Conservation (phyloP, 2,113 vertebrate species). For the Sturnus vulgaris region DNA sequence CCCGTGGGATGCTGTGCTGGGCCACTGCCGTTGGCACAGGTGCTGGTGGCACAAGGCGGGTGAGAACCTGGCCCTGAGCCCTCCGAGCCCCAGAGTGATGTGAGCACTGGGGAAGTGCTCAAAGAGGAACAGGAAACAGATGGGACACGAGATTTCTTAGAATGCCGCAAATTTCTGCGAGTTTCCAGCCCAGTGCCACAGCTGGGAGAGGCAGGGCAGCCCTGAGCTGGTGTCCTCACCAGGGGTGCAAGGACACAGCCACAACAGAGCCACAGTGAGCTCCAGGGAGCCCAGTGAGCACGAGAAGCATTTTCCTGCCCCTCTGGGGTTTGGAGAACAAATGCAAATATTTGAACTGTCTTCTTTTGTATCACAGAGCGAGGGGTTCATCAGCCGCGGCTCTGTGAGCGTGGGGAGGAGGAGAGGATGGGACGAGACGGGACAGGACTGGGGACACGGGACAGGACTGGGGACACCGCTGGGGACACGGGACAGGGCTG, state of each 20-base stretch:
- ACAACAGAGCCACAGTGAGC: too few species aligned
- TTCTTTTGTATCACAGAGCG: neutral
- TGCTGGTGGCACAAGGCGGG: neutral
- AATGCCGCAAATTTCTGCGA: conserved; percentile 1
- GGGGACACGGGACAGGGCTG: neutral
- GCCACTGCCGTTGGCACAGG: rapidly evolving
- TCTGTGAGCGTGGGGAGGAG: neutral
- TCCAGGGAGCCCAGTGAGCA: neutral
- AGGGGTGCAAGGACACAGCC: neutral
- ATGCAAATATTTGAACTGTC: too few species aligned
- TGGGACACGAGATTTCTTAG: conserved; percentile 64
- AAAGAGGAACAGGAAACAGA: conserved; percentile 77
- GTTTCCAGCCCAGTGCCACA: neutral
- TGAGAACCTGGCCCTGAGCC: neutral
- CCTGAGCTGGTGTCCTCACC: neutral
- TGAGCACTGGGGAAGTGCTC: conserved; percentile 9
- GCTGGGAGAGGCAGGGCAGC: neutral
- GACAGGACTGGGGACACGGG: too few species aligned
- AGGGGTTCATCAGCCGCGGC: neutral
- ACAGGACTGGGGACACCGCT: too few species aligned
- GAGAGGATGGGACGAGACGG: neutral
- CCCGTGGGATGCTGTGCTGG: rapidly evolving
- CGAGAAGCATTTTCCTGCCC: neutral
- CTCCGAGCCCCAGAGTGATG: neutral
- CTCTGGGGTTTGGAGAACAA: neutral